These are phyloP conservation scores for Aythya baeri DNA, from an alignment of 2,113 vertebrate species.

Conservation along the genomic window DNA sequence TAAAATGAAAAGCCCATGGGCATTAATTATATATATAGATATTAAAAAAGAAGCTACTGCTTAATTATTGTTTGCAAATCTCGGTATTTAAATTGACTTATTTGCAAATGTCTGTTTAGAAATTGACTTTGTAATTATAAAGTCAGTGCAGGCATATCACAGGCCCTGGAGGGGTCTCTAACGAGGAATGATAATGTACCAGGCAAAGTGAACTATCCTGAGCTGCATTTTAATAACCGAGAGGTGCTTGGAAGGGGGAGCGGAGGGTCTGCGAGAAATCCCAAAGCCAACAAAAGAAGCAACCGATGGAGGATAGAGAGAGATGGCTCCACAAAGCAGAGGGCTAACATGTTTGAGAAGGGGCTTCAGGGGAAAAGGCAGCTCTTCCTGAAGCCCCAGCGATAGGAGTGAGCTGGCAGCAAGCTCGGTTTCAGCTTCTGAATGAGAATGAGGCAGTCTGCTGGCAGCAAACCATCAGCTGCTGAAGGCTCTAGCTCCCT, in stretches of 20 bases:
- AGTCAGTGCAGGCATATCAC: conserved; percentile 77
- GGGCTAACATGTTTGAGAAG: not conserved
- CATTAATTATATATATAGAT: conserved; percentile 83
- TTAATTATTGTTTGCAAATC: conserved; percentile 88
- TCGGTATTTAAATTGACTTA: conserved; percentile 86
- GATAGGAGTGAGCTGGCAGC: not conserved
- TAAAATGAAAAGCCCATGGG: conserved; percentile 80
- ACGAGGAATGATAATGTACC: conserved; percentile 84
- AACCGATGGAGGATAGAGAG: not conserved
- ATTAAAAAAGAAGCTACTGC: conserved; percentile 81
- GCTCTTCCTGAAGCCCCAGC: not conserved
- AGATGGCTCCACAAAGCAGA: not conserved
- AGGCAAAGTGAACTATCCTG: conserved; percentile 76
- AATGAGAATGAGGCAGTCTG: conserved; percentile 33
- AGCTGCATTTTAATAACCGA: conserved; percentile 81
- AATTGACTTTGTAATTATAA: conserved; percentile 87
- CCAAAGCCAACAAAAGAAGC: conserved; percentile 14
- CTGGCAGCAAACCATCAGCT: not conserved
- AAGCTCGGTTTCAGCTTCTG: not conserved
- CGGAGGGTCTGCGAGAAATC: conserved; percentile 9
- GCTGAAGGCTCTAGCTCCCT: not conserved
- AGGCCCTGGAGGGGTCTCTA: conserved; percentile 83
- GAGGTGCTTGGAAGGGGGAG: conserved; percentile 51
- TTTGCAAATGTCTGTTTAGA: conserved; percentile 87
- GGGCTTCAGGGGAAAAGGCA: not conserved